Conservation (phyloP, 2,113 vertebrate species). For the Nothoprocta perdicaria region DNA sequence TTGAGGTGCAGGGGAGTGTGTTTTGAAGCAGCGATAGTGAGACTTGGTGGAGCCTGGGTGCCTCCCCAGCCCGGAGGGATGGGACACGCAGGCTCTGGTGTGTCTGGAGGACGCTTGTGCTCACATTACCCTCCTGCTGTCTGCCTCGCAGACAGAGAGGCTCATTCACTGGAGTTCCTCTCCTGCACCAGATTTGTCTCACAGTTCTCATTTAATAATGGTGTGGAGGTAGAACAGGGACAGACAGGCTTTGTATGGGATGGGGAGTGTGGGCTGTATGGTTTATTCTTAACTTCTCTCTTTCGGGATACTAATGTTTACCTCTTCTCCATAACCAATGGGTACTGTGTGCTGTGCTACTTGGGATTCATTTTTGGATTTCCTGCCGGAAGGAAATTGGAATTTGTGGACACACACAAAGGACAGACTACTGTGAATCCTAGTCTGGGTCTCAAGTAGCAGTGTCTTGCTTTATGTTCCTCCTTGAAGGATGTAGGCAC, state of each 20-base stretch:
- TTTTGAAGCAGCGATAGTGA: slow-evolving; percentile 65
- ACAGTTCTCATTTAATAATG: neutral
- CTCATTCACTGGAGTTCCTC: neutral
- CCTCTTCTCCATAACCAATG: neutral
- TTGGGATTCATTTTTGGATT: neutral
- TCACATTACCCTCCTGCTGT: neutral
- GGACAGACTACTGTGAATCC: neutral
- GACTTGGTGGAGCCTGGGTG: slow-evolving; percentile 61
- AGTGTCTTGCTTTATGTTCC: neutral
- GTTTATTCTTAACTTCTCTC: neutral
- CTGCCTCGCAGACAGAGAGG: neutral
- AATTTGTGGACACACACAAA: neutral
- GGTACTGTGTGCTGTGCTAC: neutral
- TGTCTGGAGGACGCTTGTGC: neutral
- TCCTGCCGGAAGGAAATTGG: neutral
- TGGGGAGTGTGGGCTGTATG: neutral
- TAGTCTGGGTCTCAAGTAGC: neutral
- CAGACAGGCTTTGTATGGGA: neutral
- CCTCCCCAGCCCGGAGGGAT: slow-evolving; percentile 66
- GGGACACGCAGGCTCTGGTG: neutral
- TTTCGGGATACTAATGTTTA: neutral
- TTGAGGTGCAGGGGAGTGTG: slow-evolving; percentile 46
- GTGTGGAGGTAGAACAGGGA: neutral
- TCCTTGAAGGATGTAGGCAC: neutral
- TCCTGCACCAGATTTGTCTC: neutral